Evolutionary conservation across 1,140 invertebrate genomes (phyloP).

Genomic region (Camponotus floridanus): DNA sequence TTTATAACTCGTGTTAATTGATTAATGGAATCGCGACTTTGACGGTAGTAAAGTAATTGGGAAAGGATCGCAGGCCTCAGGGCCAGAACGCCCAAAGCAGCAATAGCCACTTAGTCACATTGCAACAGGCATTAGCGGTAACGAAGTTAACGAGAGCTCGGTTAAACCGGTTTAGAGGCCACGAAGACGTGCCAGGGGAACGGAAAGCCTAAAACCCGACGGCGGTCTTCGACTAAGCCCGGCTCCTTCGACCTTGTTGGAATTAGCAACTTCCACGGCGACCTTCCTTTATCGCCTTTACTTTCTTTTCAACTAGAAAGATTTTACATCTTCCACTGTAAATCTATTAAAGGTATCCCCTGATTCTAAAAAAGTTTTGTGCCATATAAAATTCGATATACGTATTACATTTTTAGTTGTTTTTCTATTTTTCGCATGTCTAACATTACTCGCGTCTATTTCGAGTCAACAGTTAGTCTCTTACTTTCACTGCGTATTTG

Average conservation of each 20-base stretch:
- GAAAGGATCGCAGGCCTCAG: slow-evolving; percentile 80
- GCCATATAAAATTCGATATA: not conserved
- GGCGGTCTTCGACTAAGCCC: slow-evolving; percentile 75
- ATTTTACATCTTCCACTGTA: slow-evolving; percentile 5
- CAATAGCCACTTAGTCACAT: slow-evolving; percentile 84
- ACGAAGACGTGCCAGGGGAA: slow-evolving; percentile 60
- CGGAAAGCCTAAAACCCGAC: slow-evolving; percentile 68
- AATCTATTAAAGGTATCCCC: not conserved
- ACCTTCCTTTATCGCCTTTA: slow-evolving; percentile 14
- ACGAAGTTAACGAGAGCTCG: slow-evolving; percentile 83
- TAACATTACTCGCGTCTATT: not conserved
- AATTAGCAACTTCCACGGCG: slow-evolving; percentile 45
- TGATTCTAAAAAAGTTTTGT: not conserved
- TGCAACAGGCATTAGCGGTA: slow-evolving; percentile 83
- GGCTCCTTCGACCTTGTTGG: slow-evolving; percentile 41
- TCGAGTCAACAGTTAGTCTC: not conserved
- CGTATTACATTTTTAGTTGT: not conserved
- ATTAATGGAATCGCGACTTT: slow-evolving; percentile 74
- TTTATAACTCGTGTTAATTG: slow-evolving; percentile 70
- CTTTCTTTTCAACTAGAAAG: slow-evolving; percentile 1
- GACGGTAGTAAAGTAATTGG: slow-evolving; percentile 79
- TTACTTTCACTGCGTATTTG: not conserved
- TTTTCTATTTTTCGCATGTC: not conserved
- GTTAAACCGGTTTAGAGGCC: slow-evolving; percentile 80
- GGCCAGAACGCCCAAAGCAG: slow-evolving; percentile 78